Evolutionary conservation across 2,797 vertebrate genomes (phyloP), one percentile per base, ranked within the genome.

Genomic region (Acrossocheilus fasciatus): DNA sequence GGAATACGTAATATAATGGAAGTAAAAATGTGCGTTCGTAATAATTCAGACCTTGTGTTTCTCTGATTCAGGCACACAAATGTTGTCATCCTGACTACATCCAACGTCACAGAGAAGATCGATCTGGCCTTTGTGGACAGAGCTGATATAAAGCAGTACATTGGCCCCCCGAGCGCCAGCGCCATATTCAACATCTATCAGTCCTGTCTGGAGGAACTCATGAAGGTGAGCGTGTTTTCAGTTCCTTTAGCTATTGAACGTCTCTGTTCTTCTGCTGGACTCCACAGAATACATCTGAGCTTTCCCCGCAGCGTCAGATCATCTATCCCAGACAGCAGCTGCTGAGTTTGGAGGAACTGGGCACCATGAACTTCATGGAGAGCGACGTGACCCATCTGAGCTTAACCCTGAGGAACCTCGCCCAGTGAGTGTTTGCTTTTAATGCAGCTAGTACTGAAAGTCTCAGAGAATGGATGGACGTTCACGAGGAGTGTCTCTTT

Each of bases 81-180:
- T n/a, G 98, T 99, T 1, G 97, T 99, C 90, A 98, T 99, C 88
- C 94, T 99, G 91, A 98, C 98, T 0, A 99, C 98, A 17, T 99
- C 98, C 89, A 99, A 99, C 77, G 96, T 99, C 92, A 99, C 98
- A 0, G 97, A 98, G 89, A 98, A 97, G 94, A 99, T 99, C 15
- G 98, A 99, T 88, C 91, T 97, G 95, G 98, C 98, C 6, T 99
- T 99, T 89, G 96, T 99, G 91, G 98, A 99, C 93, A 93, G 98
- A 91, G 98, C 98, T 4, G 98, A 99, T 92, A 98, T 99, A 93
- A 98, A 98, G 91, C 98, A 99, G 89, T 99, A 98, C 82, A 96
- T 99, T 1, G 98, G 98, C 23, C 97, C 96, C 0, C 98, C 98
- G 0, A 98, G 97, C 0, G 91, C 93, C 23, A 95, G 96, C 18